Percentiles rank a stretch among this genome's conserved stretches.
These are phyloP conservation scores for Melangyna quadrimaculata DNA, from an alignment of 2,888 invertebrate species.

Conservation along the genomic window DNA sequence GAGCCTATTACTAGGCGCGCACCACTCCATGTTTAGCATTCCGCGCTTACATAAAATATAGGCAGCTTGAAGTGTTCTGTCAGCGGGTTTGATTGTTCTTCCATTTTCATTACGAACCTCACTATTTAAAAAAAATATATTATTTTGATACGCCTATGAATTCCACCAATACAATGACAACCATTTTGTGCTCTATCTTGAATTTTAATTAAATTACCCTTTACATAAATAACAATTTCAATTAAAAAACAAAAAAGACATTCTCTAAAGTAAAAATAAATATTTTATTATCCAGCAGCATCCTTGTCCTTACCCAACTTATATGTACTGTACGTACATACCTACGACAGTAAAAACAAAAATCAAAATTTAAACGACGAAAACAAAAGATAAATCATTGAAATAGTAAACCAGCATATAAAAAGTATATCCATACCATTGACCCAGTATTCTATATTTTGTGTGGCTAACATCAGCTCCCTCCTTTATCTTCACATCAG, in stretches of 20 bases:
- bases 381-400: conserved; percentile 32
- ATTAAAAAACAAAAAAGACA: background rate
- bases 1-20: too few species aligned
- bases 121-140: too few species aligned
- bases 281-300: background rate
- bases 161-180: too few species aligned
- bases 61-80: too few species aligned
- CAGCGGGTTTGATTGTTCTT: too few species aligned
- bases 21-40: too few species aligned
- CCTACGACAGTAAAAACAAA: background rate
- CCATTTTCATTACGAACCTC: too few species aligned
- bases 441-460: conserved; percentile 61
- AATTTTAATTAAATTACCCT: conserved; percentile 1
- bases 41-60: too few species aligned
- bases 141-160: too few species aligned
- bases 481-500: conserved; percentile 17
- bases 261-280: background rate
- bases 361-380: background rate
- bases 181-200: background rate
- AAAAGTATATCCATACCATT: conserved; percentile 50
- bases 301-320: conserved; percentile 8
- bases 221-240: background rate
- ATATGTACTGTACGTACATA: background rate
- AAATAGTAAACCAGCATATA: background rate
- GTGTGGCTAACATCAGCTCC: background rate